Evolutionary conservation across 2,113 vertebrate genomes (phyloP), one percentile per base, ranked within the genome.

Genomic region (Dicentrarchus labrax): DNA sequence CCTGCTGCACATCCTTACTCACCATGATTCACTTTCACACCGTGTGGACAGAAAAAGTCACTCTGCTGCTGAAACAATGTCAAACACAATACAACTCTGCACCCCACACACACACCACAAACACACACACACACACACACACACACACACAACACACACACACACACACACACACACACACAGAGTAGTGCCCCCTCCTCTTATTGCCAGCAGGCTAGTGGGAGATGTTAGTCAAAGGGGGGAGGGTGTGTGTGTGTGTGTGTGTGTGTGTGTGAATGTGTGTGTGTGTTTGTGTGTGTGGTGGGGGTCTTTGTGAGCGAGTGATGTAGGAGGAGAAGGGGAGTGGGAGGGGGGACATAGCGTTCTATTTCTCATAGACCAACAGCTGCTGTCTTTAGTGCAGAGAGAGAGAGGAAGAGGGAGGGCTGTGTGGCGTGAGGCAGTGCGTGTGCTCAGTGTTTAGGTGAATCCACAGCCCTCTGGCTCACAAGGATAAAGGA

Each of bases 301-400:
- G 62, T 73, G 81, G 92, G 89, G 93, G 92, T 92, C 92, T 93
- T 94, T 93, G 93, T 93, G 90, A 92, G 92, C 11, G 45, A 84
- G 89, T 53, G 85, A 89, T 89, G 91, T 90, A 54, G 91, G 92
- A 86, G 87, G 87, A 87, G 91, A 79, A 82, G 83, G 61, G 65
- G 86, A 68, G 89, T 75, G 81, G 84, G 85, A 75, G 83, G 91
- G 94, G 94, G 91, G 92, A 92, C 91, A 93, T 66, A 82, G 92
- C 77, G 93, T 95, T 95, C 93, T 93, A 93, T 94, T 95, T 95
- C 94, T 94, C 91, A 94, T 90, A 90, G 93, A 90, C 83, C 91
- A 93, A 90, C 95, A 95, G 95, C 93, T 92, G 93, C 92, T 91
- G 93, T 93, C 89, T 95, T 94, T 86, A 94, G 93, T 91, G 89